Percentiles rank a stretch among this genome's conserved stretches.
Conservation (phyloP, 2,113 vertebrate species). For the Gnathonemus longibarbis region DNA sequence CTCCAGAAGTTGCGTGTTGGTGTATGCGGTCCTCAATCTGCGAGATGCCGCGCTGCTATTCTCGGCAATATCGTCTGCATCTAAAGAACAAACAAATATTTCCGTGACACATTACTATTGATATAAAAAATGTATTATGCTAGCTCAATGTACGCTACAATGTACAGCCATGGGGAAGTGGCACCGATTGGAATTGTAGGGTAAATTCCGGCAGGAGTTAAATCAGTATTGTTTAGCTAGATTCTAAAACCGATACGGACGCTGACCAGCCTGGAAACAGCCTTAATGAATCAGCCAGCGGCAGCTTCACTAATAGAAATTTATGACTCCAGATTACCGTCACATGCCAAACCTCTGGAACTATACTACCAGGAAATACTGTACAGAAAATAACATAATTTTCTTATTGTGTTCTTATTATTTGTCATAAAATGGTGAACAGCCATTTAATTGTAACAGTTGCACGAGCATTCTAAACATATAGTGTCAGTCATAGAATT, state of each 20-base stretch:
- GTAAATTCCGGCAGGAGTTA: conserved; percentile 30
- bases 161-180: not conserved
- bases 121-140: not conserved
- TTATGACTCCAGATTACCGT: conserved; percentile 99
- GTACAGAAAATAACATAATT: conserved; percentile 72
- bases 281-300: conserved; percentile 91
- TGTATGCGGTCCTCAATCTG: conserved; percentile 92
- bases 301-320: conserved; percentile 85
- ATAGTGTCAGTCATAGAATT: not conserved
- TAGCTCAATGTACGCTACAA: not conserved
- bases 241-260: not conserved
- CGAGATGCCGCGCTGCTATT: conserved; percentile 69
- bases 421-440: not conserved
- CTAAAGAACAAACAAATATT: conserved; percentile 54
- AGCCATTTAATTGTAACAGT: not conserved
- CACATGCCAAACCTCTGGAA: conserved; percentile 86
- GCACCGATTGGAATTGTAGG: not conserved
- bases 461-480: not conserved
- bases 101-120: conserved; percentile 30
- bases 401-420: conserved; percentile 30
- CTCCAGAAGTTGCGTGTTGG: conserved; percentile 95
- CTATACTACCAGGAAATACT: conserved; percentile 76
- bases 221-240: not conserved
- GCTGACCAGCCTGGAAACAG: conserved; percentile 31
- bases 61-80: conserved; percentile 79